Conservation (phyloP, 2,797 vertebrate species). For the Scyliorhinus canicula region DNA sequence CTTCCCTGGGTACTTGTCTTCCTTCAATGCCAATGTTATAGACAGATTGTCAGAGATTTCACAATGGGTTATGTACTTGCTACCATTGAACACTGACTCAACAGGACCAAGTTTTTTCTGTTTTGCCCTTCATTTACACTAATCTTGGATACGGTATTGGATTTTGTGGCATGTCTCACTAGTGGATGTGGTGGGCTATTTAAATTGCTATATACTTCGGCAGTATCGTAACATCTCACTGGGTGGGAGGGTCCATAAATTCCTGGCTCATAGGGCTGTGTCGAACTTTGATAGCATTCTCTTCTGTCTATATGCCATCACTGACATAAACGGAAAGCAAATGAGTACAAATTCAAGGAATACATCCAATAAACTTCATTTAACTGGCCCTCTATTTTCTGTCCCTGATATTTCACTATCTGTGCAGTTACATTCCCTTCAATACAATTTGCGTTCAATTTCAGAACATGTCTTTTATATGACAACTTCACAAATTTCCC, state of each 20-base stretch:
- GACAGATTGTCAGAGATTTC: not conserved
- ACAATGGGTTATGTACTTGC: not conserved
- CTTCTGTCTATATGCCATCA: not conserved
- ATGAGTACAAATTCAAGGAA: not conserved
- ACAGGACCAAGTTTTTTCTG: not conserved
- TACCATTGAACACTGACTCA: not conserved
- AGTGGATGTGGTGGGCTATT: too few relatives aligned
- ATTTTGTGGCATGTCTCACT: too few relatives aligned
- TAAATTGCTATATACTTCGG: too few relatives aligned
- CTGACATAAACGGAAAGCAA: not conserved
- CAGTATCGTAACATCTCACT: too few relatives aligned
- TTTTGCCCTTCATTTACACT: not conserved
- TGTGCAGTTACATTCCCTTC: not conserved
- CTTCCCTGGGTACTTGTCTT: too few relatives aligned
- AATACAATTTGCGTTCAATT: not conserved
- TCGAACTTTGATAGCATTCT: not conserved
- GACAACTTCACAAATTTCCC: not conserved
- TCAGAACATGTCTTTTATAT: not conserved
- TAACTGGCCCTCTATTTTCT: not conserved
- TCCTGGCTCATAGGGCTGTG: too few relatives aligned
- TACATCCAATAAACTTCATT: not conserved
- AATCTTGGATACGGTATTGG: too few relatives aligned
- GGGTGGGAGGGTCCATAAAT: too few relatives aligned
- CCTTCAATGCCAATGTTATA: too few relatives aligned
- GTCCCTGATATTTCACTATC: not conserved